Percentiles rank a stretch among this genome's conserved stretches.
phyloP scores from a whole-genome alignment of 2,113 vertebrate species.

The Nibea albiflora region DNA sequence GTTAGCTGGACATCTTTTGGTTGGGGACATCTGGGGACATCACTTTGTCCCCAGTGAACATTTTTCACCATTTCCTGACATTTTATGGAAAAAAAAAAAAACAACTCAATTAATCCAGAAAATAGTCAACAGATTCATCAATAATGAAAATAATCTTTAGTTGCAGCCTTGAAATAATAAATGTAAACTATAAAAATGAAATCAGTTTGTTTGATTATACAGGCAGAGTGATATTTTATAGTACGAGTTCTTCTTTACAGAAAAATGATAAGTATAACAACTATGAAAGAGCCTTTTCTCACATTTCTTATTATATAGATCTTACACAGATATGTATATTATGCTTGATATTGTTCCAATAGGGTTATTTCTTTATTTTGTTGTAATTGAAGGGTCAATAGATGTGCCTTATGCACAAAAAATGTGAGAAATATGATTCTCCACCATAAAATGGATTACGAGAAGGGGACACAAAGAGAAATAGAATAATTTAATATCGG shows the following conservation, averaged over 20 bases:
- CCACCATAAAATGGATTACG: background rate
- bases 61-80: no score
- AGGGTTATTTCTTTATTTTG: background rate
- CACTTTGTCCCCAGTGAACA: no score
- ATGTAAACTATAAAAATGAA: background rate
- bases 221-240: background rate
- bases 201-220: background rate
- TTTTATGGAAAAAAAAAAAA: no score
- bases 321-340: background rate
- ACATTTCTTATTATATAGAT: background rate
- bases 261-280: background rate
- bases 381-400: background rate
- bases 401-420: background rate
- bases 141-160: no score
- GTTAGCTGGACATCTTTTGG: no score
- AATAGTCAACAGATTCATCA: no score
- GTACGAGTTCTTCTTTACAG: background rate
- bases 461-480: background rate
- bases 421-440: background rate
- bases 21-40: no score
- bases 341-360: background rate
- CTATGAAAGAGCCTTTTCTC: background rate
- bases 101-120: no score
- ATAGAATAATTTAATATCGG: background rate
- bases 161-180: background rate